Percentiles rank a stretch among this genome's conserved stretches.
Conservation (phyloP, 2,888 invertebrate genomes). For the Rhyacophila evoluta region DNA sequence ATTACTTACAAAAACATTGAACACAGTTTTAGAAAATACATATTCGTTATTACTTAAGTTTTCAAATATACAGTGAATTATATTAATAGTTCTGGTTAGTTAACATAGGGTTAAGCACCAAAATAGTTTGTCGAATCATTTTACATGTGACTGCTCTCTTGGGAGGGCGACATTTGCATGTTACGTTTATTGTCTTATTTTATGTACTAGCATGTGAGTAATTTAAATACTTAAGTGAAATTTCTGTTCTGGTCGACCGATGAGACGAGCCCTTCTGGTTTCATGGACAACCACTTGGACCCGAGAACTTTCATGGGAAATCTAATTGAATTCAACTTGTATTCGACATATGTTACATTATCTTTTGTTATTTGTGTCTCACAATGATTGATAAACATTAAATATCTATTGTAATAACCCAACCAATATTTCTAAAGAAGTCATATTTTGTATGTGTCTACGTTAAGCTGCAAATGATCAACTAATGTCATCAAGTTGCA, state of each 20-base stretch:
- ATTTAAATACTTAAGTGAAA: slow-evolving; percentile 24
- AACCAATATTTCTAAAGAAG: no score
- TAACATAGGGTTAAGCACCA: slow-evolving; percentile 30
- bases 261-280: neutral
- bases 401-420: no score
- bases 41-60: no score
- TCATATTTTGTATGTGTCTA: no score
- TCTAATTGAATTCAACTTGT: neutral
- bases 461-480: no score
- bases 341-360: no score
- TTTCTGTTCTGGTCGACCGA: neutral
- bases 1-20: no score
- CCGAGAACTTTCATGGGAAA: neutral
- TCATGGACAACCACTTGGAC: neutral
- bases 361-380: no score
- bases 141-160: slow-evolving; percentile 44
- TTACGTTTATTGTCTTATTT: slow-evolving; percentile 15
- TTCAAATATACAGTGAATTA: no score
- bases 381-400: no score
- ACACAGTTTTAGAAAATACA: no score
- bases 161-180: slow-evolving; percentile 29
- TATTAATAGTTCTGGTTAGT: neutral
- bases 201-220: slow-evolving; percentile 1
- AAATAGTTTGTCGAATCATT: slow-evolving; percentile 43
- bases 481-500: no score